Conservation (phyloP, 1,140 invertebrate genomes). For the Drosophila repletoides region DNA sequence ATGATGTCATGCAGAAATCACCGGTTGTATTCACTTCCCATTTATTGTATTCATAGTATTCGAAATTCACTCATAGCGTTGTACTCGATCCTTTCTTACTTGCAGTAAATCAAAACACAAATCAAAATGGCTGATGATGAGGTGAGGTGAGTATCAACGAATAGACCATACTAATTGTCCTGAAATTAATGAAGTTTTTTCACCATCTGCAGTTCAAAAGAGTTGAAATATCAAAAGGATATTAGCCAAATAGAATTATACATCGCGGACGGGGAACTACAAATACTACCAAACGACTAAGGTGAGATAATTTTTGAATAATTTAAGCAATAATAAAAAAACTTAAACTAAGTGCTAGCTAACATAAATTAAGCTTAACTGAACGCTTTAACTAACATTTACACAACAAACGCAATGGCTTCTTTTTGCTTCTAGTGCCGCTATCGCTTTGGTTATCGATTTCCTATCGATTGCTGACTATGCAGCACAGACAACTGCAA, state of each 20-base stretch:
- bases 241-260: too few species aligned
- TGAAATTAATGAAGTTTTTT: not conserved
- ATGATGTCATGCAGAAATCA: conserved; percentile 10
- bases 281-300: too few species aligned
- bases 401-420: not conserved
- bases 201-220: conserved; percentile 16
- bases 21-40: conserved; percentile 6
- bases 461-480: conserved; percentile 2
- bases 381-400: not conserved
- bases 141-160: conserved; percentile 89
- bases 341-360: too few species aligned
- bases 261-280: too few species aligned
- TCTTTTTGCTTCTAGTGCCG: conserved; percentile 53
- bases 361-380: not conserved
- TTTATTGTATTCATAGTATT: not conserved
- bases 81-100: conserved; percentile 40
- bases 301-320: conserved; percentile 25
- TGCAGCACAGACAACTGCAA: conserved; percentile 22
- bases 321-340: too few species aligned
- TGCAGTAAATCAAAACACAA: conserved; percentile 81
- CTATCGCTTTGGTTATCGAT: conserved; percentile 5
- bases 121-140: conserved; percentile 93
- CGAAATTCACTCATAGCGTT: conserved; percentile 15
- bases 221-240: conserved; percentile 14
- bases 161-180: not conserved